Evolutionary conservation across 2,797 vertebrate genomes (phyloP).

Genomic region (Myotis planiceps): DNA sequence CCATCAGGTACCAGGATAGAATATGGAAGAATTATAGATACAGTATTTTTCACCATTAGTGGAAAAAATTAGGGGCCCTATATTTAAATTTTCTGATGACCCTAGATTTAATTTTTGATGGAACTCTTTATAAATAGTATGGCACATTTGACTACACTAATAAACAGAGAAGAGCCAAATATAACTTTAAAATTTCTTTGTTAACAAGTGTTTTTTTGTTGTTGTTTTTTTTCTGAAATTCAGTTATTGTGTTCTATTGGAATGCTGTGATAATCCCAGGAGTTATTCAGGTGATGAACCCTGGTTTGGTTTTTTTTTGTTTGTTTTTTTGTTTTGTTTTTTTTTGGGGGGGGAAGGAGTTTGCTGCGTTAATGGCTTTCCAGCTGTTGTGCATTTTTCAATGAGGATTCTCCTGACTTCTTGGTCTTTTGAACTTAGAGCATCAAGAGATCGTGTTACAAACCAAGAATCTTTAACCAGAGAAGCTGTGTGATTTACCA

Average conservation of each 20-base stretch:
- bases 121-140: background rate
- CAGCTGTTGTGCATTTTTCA: background rate
- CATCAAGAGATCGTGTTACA: background rate
- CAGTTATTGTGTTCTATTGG: background rate
- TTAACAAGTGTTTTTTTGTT: background rate
- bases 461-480: background rate
- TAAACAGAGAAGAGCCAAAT: background rate
- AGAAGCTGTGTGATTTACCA: background rate
- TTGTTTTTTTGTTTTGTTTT: background rate
- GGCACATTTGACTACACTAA: background rate
- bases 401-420: background rate
- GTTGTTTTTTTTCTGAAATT: background rate
- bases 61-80: background rate
- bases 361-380: background rate
- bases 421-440: background rate
- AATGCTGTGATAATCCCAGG: background rate
- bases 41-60: background rate
- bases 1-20: background rate
- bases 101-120: background rate
- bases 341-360: background rate
- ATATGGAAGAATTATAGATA: background rate
- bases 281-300: background rate
- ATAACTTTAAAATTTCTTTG: background rate
- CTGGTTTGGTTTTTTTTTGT: background rate
- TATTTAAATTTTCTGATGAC: background rate